phyloP scores from a whole-genome alignment of 23 tunicate species.

The Styela plicata region DNA sequence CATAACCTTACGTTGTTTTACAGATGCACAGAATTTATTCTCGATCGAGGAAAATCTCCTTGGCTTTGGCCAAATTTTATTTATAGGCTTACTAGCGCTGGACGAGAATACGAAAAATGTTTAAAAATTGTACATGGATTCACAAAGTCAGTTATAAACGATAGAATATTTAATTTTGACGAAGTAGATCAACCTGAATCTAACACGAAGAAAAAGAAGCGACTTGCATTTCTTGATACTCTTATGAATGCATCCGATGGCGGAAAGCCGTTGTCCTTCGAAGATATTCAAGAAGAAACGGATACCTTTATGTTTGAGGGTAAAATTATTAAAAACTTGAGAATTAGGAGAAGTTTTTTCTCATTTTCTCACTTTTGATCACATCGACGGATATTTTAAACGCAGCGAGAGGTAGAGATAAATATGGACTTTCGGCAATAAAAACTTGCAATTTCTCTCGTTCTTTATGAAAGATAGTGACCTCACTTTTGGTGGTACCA shows the following conservation, averaged over 20 bases:
- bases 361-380: too few relatives aligned
- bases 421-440: too few relatives aligned
- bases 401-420: too few relatives aligned
- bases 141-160: conserved; percentile 43
- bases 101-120: conserved; percentile 42
- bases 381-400: too few relatives aligned
- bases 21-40: conserved; percentile 60
- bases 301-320: conserved; percentile 97
- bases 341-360: too few relatives aligned
- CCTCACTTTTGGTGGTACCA: too few relatives aligned
- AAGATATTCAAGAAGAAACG: conserved; percentile 87
- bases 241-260: conserved; percentile 65
- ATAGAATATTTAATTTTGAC: conserved; percentile 26
- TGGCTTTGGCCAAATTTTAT: conserved; percentile 48
- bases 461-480: too few relatives aligned
- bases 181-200: not conserved
- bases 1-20: too few relatives aligned
- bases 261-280: conserved; percentile 57
- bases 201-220: conserved; percentile 9
- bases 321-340: not conserved
- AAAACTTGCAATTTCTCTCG: too few relatives aligned
- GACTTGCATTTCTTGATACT: conserved; percentile 83
- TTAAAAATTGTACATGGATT: conserved; percentile 51
- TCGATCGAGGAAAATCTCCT: conserved; percentile 71
- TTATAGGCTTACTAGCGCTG: conserved; percentile 32